Percentiles rank a stretch among this genome's conserved stretches.
phyloP scores from a whole-genome alignment of 2,797 vertebrate species.

The Holocentrus rufus region DNA sequence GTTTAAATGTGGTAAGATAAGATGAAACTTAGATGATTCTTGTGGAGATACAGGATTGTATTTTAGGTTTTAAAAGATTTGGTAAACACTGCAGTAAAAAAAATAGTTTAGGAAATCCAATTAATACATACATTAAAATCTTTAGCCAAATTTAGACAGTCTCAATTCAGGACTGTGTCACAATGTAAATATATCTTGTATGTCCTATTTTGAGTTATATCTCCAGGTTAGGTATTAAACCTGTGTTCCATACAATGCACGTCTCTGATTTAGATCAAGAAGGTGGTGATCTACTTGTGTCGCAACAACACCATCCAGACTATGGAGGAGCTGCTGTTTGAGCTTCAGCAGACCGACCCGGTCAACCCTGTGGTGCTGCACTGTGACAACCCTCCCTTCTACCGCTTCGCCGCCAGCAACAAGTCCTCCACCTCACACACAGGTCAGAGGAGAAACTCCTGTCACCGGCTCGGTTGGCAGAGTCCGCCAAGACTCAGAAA shows the following conservation, averaged over 20 bases:
- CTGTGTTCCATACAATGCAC: not conserved
- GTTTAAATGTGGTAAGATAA: too few relatives aligned
- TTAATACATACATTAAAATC: too few relatives aligned
- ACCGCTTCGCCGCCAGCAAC: constrained; percentile 95
- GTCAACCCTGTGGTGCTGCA: constrained; percentile 97
- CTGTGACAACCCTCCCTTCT: constrained; percentile 98
- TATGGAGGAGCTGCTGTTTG: constrained; percentile 98
- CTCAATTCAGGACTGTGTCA: too few relatives aligned
- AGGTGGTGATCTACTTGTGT: constrained; percentile 96
- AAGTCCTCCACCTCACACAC: constrained; percentile 94
- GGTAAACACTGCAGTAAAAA: too few relatives aligned
- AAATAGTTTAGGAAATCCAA: too few relatives aligned
- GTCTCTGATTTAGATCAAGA: constrained; percentile 90
- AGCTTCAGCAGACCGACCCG: constrained; percentile 97
- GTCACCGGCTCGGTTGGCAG: not conserved
- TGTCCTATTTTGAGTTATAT: too few relatives aligned
- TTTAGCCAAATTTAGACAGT: too few relatives aligned
- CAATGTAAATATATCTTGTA: too few relatives aligned
- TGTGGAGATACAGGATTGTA: too few relatives aligned
- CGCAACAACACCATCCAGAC: constrained; percentile 99
- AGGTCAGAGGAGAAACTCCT: constrained; percentile 76
- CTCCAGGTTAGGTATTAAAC: too few relatives aligned
- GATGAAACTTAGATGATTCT: too few relatives aligned
- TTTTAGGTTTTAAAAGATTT: too few relatives aligned
- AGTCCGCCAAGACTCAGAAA: not conserved